Evolutionary conservation across 1,140 invertebrate genomes (phyloP), one percentile per base, ranked within the genome.

Genomic region (Procambarus clarkii): DNA sequence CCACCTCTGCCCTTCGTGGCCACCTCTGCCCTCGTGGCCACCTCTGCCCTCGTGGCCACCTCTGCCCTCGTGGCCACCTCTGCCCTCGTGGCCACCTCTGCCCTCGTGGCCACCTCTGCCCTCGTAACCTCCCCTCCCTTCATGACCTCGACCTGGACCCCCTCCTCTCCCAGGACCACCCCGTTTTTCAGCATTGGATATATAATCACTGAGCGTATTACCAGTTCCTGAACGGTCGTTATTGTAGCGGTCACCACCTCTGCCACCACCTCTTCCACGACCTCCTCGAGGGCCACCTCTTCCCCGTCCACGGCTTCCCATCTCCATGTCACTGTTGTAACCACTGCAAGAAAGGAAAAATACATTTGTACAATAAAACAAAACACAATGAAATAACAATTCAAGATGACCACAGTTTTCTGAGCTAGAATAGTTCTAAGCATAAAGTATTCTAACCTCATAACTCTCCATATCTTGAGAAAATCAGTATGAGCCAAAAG

Each of bases 171-270:
- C 71, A 64, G 79, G 64, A 77, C 88, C 81, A 74, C 88, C 81
- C 54, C 88, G 69, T 58, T 90, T 90, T 74, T 90, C 88, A 45
- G 88, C 88, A 90, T 58, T 90, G 64, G 88, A 77, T 83, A 90
- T 90, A 64, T 90, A 90, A 90, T 90, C 88, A 90, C 80, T 90
- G 46, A 90, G 74, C 13, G 81, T 90, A 90, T 90, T 90, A 90
- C 88, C 88, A 83, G 88, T 83, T 83, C 88, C 88, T 46, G 88
- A 84, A 78, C 88, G 88, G 88, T 90, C 88, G 88, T 90, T 90
- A 83, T 58, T 90, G 88, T 90, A 90, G 88, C 88, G 88, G 79
- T 90, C 88, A 24, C 88, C 58, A 44, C 88, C 88, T 60, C 88
- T 83, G 80, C 80, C 81, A 21, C 88, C 81, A 46, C 88, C 88